Evolutionary conservation across 2,113 vertebrate genomes (phyloP).

Genomic region (Grus americana): DNA sequence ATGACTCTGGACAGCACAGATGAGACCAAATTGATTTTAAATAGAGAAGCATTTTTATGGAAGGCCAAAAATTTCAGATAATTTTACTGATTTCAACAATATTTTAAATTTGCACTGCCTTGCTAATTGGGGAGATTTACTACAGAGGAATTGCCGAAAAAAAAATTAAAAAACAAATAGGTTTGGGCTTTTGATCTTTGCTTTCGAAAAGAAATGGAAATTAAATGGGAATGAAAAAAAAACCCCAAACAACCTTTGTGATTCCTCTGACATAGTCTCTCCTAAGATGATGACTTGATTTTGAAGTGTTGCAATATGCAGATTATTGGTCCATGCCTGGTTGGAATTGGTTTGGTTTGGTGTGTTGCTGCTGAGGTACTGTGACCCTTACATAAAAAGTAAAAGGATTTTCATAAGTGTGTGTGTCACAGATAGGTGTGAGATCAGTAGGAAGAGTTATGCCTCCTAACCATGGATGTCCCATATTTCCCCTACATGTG

Average conservation of each 20-base stretch:
- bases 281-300: background rate
- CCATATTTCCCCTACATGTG: background rate
- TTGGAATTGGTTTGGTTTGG: background rate
- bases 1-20: background rate
- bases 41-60: background rate
- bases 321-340: background rate
- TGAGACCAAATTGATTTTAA: background rate
- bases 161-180: background rate
- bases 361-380: background rate
- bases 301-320: background rate
- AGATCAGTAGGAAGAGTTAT: background rate
- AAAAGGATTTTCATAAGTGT: background rate
- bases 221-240: background rate
- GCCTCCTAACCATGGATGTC: too few relatives aligned
- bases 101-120: background rate
- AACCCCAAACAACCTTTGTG: background rate
- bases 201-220: background rate
- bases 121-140: background rate
- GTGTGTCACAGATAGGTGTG: background rate
- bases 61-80: background rate
- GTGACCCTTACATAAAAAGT: background rate
- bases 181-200: background rate
- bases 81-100: background rate
- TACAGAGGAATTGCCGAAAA: background rate
- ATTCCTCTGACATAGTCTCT: background rate